Conservation (phyloP, 2,888 invertebrate species). For the Ophion ellenae region DNA sequence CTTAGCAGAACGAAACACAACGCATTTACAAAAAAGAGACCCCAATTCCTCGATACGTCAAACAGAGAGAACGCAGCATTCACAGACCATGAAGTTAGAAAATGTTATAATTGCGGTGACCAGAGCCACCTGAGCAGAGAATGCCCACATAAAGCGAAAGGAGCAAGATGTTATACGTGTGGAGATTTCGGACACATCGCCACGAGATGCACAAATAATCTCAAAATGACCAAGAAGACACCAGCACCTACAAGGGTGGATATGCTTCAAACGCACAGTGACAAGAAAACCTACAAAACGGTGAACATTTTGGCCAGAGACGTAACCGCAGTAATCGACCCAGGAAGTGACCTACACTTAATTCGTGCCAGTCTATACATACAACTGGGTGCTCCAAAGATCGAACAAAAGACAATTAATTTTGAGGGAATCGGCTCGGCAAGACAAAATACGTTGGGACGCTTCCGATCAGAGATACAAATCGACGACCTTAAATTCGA, state of each 20-base stretch:
- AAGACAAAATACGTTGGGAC: no score
- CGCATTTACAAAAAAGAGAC: not conserved
- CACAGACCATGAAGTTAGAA: not conserved
- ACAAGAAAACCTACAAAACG: no score
- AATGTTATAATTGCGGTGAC: constrained; percentile 22
- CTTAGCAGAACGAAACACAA: constrained; percentile 4
- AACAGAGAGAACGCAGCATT: not conserved
- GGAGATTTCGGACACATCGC: constrained; percentile 21
- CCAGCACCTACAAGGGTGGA: not conserved
- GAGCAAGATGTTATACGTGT: constrained; percentile 21
- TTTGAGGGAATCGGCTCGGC: no score
- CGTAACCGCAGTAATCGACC: no score
- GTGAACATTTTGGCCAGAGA: no score
- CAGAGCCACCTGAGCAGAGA: constrained; percentile 24
- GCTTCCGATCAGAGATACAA: no score
- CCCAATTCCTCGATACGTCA: not conserved
- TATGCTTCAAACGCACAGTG: not conserved
- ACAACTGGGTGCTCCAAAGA: no score
- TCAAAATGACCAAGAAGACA: not conserved
- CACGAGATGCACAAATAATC: constrained; percentile 6
- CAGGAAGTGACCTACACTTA: no score
- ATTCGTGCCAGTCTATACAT: no score
- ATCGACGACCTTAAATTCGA: no score
- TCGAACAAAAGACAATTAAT: no score
- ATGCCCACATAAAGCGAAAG: constrained; percentile 8